Evolutionary conservation across 1,140 invertebrate genomes (phyloP).

Genomic region (Berghia stephanieae): DNA sequence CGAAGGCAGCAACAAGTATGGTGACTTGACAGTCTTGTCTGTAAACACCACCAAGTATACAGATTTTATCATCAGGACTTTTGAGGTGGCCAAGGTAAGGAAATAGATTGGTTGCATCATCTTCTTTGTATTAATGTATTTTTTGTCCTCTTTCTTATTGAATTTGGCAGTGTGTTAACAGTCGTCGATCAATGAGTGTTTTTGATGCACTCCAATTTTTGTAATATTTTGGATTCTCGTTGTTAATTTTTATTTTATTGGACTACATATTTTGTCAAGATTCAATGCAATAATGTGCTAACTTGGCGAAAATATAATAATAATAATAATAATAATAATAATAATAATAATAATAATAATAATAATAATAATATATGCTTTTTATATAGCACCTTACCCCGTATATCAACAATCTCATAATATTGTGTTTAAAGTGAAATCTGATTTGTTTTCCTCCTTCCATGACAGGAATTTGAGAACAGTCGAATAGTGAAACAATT

Average conservation of each 20-base stretch:
- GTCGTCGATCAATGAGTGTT: not conserved
- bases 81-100: slow-evolving; percentile 55
- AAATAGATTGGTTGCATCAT: slow-evolving; percentile 62
- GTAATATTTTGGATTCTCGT: not conserved
- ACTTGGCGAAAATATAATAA: too few relatives aligned
- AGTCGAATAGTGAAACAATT: slow-evolving; percentile 73
- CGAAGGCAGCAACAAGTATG: slow-evolving; percentile 87
- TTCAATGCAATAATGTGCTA: too few relatives aligned
- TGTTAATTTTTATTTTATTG: too few relatives aligned
- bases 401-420: not conserved
- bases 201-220: not conserved
- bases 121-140: not conserved
- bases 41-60: slow-evolving; percentile 53
- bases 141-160: not conserved
- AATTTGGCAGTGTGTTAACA: not conserved
- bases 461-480: slow-evolving; percentile 62
- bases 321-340: too few relatives aligned
- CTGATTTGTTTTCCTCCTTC: slow-evolving; percentile 10
- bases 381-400: too few relatives aligned
- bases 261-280: too few relatives aligned
- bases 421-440: not conserved
- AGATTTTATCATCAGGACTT: slow-evolving; percentile 58
- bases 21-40: slow-evolving; percentile 73
- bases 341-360: too few relatives aligned
- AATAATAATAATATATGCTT: too few relatives aligned